A percentile compares a stretch with the other conserved stretches of the same genome.
Conservation (phyloP, 1,140 invertebrate species). For the Maniola jurtina region DNA sequence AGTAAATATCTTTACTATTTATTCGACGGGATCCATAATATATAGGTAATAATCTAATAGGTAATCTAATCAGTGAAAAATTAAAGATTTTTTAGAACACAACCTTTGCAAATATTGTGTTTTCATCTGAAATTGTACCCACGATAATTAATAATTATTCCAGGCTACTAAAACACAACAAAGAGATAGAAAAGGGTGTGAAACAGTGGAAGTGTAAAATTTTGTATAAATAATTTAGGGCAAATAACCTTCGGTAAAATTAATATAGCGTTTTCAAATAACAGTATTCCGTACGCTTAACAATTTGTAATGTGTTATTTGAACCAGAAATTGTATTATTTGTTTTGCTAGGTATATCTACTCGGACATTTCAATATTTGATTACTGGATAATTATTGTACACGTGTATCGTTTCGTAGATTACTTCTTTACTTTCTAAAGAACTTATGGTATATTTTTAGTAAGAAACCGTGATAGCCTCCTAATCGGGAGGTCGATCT, state of each 20-base stretch:
- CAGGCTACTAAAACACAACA: neutral
- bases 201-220: neutral
- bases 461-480: too few species aligned
- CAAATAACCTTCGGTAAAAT: neutral
- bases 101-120: too few species aligned
- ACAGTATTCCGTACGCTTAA: neutral
- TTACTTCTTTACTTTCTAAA: too few species aligned
- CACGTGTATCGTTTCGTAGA: neutral
- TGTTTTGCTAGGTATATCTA: neutral
- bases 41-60: too few species aligned
- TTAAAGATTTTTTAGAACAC: too few species aligned
- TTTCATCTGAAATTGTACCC: too few species aligned
- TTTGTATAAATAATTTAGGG: neutral
- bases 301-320: neutral
- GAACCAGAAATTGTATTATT: neutral
- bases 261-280: neutral
- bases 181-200: neutral
- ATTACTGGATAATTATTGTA: neutral
- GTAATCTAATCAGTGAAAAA: too few species aligned
- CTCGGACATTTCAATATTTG: neutral
- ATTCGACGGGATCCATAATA: too few species aligned
- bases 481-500: too few species aligned
- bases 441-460: too few species aligned
- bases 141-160: neutral
- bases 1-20: too few species aligned